Evolutionary conservation across 2,113 vertebrate genomes (phyloP), one percentile per base, ranked within the genome.

Genomic region (Acanthochromis polyacanthus): DNA sequence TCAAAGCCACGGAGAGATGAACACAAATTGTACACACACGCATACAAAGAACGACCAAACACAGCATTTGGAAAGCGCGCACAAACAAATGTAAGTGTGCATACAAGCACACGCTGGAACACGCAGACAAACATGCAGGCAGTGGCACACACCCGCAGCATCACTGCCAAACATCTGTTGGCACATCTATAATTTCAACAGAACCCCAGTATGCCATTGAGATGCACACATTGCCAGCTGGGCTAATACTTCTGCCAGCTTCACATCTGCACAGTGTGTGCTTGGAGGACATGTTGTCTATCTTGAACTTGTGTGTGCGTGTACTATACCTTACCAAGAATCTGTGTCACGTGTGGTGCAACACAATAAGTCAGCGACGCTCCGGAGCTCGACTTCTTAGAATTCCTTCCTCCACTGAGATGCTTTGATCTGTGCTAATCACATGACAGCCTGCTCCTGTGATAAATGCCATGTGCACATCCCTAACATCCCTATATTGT

Each of bases 131-230:
- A 85, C 64, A 84, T 71, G 69, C 85, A 84, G 32, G 73, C 50
- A 75, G 82, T 79, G 67, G 66, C 78, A 64, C 74, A 82, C 88
- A 80, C 59, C 38, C 63, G 40, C 78, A 78, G 59, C 80, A 80
- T 86, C 71, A 4, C 73, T 77, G 89, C 79, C 85, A 91, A 91
- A 92, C 89, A 93, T 93, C 91, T 93, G 92, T 81, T 90, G 81
- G 85, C 81, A 85, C 84, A 89, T 91, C 80, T 89, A 92, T 87
- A 87, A 91, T 89, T 93, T 91, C 85, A 87, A 75, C 78, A 83
- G 76, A 86, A 80, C 81, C 84, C 75, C 32, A 51, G 84, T 82
- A 84, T 83, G 78, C 86, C 85, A 79, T 80, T 83, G 87, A 90
- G 84, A 91, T 84, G 81, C 75, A 71, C 72, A 78, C 77, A 78